A percentile compares a stretch with the other conserved stretches of the same genome.
phyloP scores from a whole-genome alignment of 2,113 vertebrate genomes.

The Lucifuga dentata region DNA sequence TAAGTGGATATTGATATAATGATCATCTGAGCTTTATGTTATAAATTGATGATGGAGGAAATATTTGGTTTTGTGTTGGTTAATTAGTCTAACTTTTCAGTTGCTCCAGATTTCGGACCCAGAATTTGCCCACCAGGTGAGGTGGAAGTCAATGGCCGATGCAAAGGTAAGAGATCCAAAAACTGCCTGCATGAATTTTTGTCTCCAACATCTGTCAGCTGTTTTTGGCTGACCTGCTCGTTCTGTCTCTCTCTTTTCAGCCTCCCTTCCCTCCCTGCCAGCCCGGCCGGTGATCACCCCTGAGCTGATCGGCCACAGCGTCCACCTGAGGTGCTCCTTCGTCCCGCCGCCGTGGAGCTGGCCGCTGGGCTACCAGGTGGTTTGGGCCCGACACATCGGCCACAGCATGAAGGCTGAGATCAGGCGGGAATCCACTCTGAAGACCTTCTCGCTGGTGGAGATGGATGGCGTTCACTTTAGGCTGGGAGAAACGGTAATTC shows the following conservation, averaged over 20 bases:
- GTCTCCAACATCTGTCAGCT: too few relatives aligned
- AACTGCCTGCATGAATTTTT: too few relatives aligned
- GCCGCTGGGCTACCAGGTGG: conserved; percentile 73
- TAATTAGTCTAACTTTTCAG: conserved; percentile 50
- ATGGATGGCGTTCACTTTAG: conserved; percentile 85
- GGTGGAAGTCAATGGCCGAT: conserved; percentile 74
- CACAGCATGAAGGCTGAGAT: conserved; percentile 83
- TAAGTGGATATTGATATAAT: too few relatives aligned
- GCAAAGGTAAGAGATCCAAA: conserved; percentile 69
- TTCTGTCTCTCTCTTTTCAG: conserved; percentile 42
- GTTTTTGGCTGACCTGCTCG: too few relatives aligned
- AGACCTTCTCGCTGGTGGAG: conserved; percentile 71
- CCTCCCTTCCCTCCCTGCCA: conserved; percentile 53
- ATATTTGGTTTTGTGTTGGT: too few relatives aligned
- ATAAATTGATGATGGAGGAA: too few relatives aligned
- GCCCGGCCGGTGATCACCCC: conserved; percentile 74
- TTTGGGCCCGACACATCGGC: conserved; percentile 82
- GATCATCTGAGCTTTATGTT: too few relatives aligned
- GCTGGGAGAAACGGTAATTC: conserved; percentile 85
- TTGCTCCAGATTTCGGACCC: conserved; percentile 64
- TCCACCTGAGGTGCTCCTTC: conserved; percentile 84
- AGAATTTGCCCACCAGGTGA: conserved; percentile 75
- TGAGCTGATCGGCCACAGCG: conserved; percentile 74
- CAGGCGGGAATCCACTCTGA: conserved; percentile 76
- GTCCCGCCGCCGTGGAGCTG: conserved; percentile 30